Evolutionary conservation across 1,140 invertebrate species (phyloP), one percentile per base, ranked within the genome.

Genomic region (Myzus persicae): DNA sequence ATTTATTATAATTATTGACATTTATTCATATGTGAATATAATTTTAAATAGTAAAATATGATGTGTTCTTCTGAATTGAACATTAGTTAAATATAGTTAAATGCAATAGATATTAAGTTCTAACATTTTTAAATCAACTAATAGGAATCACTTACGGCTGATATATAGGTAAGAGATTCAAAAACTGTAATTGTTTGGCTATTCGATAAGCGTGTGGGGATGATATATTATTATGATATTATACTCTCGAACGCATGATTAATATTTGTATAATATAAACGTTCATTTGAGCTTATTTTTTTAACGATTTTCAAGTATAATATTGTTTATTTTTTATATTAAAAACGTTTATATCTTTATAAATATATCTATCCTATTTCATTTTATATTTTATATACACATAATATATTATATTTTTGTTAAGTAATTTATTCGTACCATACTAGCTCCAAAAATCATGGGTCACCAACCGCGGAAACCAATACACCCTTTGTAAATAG

Each of bases 201-300:
- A 76, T 14, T 67, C 14, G 3, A n/a, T 76, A 76, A 76, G 3
- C 4, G 14, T 76, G 14, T 76, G n/a, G 11, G 59, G 5, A 5
- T 76, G 36, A 14, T 24, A 67, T 67, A n/a, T n/a, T 59, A 31
- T 59, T 76, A 76, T n/a, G 14, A 76, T 76, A 76, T n/a, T 4
- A 76, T 76, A n/a, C n/a, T n/a, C 4, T 76, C 31, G 4, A 14
- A n/a, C 14, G 14, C n/a, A n/a, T n/a, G 11, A n/a, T 76, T n/a
- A n/a, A n/a, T 76, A 76, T 76, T 76, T 36, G n/a, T 76, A 76
- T n/a, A 76, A 76, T 76, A 76, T 76, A 76, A 76, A 76, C 14
- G 59, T 76, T 14, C 14, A n/a, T 76, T 76, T 76, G 14, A 76
- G 14, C 11, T 31, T n/a, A 76, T 76, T 76, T 76, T 76, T 26